A percentile compares a stretch with the other conserved stretches of the same genome.
Evolutionary conservation across 2,797 vertebrate species (phyloP).

Genomic region (Enteromius fasciolatus): DNA sequence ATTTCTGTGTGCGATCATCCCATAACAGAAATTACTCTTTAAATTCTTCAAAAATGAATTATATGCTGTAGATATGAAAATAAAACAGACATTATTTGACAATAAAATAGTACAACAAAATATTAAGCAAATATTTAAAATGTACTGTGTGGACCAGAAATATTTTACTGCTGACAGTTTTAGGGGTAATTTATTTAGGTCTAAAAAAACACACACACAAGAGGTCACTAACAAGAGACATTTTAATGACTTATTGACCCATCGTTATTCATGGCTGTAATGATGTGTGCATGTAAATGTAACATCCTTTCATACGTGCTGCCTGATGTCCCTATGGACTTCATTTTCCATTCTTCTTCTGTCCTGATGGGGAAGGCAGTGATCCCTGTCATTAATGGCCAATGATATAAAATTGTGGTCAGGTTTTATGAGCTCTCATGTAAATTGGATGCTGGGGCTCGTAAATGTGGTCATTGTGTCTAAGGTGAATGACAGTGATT

Average conservation of each 20-base stretch:
- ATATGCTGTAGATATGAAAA: background rate
- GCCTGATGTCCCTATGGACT: constrained; percentile 12
- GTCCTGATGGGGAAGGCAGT: constrained; percentile 42
- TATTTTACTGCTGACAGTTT: background rate
- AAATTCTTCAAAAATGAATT: background rate
- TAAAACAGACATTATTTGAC: background rate
- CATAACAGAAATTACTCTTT: too few relatives aligned
- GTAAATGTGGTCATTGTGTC: constrained; percentile 52
- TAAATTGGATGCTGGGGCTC: constrained; percentile 52
- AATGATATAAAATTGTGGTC: constrained; percentile 53
- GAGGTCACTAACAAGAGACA: background rate
- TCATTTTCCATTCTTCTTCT: constrained; percentile 30
- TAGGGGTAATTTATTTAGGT: constrained; percentile 11
- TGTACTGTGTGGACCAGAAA: background rate
- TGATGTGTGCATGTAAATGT: constrained; percentile 31
- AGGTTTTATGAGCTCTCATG: constrained; percentile 52
- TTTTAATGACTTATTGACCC: constrained; percentile 45
- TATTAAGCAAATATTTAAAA: background rate
- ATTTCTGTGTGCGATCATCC: background rate
- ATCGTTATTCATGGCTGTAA: constrained; percentile 14
- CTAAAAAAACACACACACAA: background rate
- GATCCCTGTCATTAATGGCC: constrained; percentile 56
- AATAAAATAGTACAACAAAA: background rate
- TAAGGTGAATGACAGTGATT: constrained; percentile 49
- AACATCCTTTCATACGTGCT: background rate